phyloP scores from a whole-genome alignment of 1,140 invertebrate genomes.

The Amphibalanus amphitrite region DNA sequence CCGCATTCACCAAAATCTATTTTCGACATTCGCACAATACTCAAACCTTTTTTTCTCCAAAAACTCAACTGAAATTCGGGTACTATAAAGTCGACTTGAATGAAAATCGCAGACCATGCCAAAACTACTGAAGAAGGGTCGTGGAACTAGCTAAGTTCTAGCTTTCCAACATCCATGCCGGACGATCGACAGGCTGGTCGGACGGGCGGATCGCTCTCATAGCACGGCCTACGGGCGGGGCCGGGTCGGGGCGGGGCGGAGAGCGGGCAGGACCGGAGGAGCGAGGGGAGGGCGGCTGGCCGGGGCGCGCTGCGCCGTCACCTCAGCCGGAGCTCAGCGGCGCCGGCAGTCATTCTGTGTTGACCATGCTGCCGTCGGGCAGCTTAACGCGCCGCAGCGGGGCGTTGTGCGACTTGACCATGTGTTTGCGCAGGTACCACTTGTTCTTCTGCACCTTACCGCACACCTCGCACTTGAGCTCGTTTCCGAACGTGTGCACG shows the following conservation, averaged over 20 bases:
- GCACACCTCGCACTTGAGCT: constrained; percentile 30
- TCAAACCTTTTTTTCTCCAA: too few relatives aligned
- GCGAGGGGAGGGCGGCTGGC: not conserved
- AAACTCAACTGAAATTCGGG: too few relatives aligned
- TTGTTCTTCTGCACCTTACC: constrained; percentile 23
- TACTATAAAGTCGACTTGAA: not conserved
- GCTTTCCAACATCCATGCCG: not conserved
- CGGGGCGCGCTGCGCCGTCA: not conserved
- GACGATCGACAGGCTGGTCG: not conserved
- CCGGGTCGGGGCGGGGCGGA: too few relatives aligned
- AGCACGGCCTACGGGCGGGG: not conserved
- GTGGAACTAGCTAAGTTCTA: not conserved
- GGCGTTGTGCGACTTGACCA: constrained; percentile 21
- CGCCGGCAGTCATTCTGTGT: not conserved
- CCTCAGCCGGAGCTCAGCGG: not conserved
- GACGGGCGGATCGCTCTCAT: not conserved
- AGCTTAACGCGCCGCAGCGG: constrained; percentile 20
- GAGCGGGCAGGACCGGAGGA: not conserved
- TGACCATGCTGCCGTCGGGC: constrained; percentile 2
- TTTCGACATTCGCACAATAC: too few relatives aligned
- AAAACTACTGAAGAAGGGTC: not conserved
- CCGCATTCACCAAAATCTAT: too few relatives aligned
- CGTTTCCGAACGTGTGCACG: constrained; percentile 44
- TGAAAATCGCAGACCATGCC: not conserved
- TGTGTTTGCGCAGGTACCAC: constrained; percentile 23